Conservation (phyloP, 1,140 invertebrate genomes). For the Teleopsis dalmanni region DNA sequence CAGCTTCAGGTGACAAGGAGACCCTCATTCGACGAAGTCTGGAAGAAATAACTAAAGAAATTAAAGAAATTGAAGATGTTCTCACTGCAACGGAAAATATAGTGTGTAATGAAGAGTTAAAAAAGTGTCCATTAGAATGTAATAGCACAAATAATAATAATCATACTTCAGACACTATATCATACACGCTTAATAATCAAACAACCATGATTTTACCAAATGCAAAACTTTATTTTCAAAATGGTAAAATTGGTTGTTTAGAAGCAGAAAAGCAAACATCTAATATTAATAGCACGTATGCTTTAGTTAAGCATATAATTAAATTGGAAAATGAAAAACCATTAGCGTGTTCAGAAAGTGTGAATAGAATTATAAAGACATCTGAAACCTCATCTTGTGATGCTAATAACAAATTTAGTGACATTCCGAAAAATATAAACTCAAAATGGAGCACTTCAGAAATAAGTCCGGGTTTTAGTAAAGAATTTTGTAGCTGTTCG, state of each 20-base stretch:
- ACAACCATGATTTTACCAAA: too few species aligned
- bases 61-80: slow-evolving; percentile 41
- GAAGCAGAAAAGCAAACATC: slow-evolving; percentile 33
- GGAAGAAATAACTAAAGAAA: slow-evolving; percentile 40
- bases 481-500: too few species aligned
- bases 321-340: slow-evolving; percentile 36
- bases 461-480: too few species aligned
- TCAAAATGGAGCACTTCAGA: too few species aligned
- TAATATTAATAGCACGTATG: slow-evolving; percentile 40
- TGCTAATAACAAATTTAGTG: too few species aligned
- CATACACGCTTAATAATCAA: too few species aligned
- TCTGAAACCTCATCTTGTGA: background rate
- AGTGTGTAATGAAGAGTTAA: slow-evolving; percentile 29
- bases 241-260: slow-evolving; percentile 40
- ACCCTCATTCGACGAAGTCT: slow-evolving; percentile 34
- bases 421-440: too few species aligned
- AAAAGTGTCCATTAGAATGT: too few species aligned
- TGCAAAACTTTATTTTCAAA: slow-evolving; percentile 38
- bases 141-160: too few species aligned
- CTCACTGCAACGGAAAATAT: slow-evolving; percentile 38
- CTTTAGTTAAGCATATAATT: slow-evolving; percentile 39
- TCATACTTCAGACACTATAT: too few species aligned
- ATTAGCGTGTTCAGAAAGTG: slow-evolving; percentile 34
- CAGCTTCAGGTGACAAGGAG: slow-evolving; percentile 37
- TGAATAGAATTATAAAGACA: slow-evolving; percentile 21